Conservation (phyloP, 2,797 vertebrate species). For the Taenioides sp. region DNA sequence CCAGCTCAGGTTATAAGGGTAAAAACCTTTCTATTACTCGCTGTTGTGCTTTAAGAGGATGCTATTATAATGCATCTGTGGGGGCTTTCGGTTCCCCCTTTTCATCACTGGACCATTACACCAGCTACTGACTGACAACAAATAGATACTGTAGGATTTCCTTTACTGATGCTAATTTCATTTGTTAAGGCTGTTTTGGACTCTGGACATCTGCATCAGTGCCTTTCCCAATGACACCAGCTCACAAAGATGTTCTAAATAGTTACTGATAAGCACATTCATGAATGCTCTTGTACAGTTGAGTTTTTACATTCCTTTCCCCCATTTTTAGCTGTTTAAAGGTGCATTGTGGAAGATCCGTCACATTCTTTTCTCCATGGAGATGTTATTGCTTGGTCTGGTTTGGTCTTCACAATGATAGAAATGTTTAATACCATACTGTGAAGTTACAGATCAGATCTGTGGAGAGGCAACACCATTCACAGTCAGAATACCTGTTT, state of each 20-base stretch:
- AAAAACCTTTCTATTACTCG: slow-evolving; percentile 51
- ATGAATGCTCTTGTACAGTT: slow-evolving; percentile 24
- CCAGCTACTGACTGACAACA: slow-evolving; percentile 39
- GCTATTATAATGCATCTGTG: slow-evolving; percentile 47
- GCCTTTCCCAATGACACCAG: slow-evolving; percentile 32
- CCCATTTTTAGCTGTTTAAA: slow-evolving; percentile 29
- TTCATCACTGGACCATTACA: slow-evolving; percentile 58
- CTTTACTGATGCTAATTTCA: background rate
- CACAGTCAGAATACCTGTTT: too few species aligned
- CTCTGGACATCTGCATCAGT: slow-evolving; percentile 11
- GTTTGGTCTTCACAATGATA: too few species aligned
- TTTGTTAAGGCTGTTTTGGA: slow-evolving; percentile 10
- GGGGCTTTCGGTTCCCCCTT: slow-evolving; percentile 29
- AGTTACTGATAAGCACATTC: slow-evolving; percentile 14
- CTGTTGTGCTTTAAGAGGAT: slow-evolving; percentile 67
- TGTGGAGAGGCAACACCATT: too few species aligned
- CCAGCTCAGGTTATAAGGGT: slow-evolving; percentile 66
- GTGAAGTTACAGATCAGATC: too few species aligned
- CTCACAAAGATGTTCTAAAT: background rate
- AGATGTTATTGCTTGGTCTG: too few species aligned
- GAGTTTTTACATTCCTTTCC: slow-evolving; percentile 55
- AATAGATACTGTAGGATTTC: slow-evolving; percentile 6
- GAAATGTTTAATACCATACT: too few species aligned
- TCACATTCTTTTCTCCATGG: too few species aligned
- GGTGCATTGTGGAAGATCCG: too few species aligned